phyloP scores from a whole-genome alignment of 2,797 vertebrate species.

The Lerista edwardsae region DNA sequence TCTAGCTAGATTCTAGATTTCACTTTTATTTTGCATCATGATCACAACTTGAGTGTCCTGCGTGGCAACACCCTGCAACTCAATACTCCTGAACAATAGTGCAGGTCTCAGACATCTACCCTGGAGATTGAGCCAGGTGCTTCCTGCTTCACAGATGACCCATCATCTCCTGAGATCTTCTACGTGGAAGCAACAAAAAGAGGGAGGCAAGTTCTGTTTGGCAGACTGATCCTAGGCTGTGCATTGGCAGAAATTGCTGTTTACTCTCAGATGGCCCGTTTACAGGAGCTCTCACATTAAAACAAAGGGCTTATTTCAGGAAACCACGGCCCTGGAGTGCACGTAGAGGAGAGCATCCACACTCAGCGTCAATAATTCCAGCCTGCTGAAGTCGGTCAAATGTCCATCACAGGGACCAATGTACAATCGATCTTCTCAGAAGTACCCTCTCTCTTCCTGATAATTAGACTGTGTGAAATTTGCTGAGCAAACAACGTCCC shows the following conservation, averaged over 20 bases:
- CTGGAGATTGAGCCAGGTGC: not conserved
- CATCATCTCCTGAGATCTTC: not conserved
- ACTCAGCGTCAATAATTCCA: not conserved
- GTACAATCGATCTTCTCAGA: not conserved
- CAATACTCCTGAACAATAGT: not conserved
- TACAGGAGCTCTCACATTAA: conserved; percentile 1
- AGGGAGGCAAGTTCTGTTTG: not conserved
- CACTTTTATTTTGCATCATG: not conserved
- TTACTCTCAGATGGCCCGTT: conserved; percentile 27
- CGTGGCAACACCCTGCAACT: not conserved
- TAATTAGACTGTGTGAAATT: not conserved
- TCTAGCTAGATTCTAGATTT: too few species aligned
- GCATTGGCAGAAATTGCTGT: conserved; percentile 26
- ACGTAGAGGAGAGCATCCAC: not conserved
- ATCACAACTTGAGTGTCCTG: too few species aligned
- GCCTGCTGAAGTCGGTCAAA: not conserved
- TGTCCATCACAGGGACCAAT: not conserved
- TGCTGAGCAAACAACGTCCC: not conserved
- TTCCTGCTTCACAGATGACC: too few species aligned
- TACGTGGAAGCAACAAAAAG: not conserved
- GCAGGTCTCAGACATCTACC: not conserved
- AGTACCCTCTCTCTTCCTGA: not conserved
- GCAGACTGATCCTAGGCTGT: not conserved
- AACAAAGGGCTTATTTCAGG: conserved; percentile 32
- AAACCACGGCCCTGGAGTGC: not conserved